Percentiles rank a stretch among this genome's conserved stretches.
Conservation (phyloP, 2,888 invertebrate genomes). For the Tribolium freemani region DNA sequence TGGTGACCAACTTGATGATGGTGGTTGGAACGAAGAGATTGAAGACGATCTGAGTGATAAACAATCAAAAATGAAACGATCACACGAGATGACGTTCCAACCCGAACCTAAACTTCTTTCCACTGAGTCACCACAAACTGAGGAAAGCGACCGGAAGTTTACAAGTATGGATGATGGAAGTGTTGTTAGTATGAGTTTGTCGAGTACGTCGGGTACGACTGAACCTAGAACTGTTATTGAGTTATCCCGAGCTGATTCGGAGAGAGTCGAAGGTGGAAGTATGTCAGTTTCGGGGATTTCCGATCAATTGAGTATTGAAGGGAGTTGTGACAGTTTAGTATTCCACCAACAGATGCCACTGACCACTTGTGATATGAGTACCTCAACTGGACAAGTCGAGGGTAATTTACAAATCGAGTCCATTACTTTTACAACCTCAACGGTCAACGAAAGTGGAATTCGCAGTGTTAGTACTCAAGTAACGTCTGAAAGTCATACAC, state of each 20-base stretch:
- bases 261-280: conserved; percentile 64
- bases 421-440: conserved; percentile 70
- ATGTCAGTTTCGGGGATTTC: conserved; percentile 68
- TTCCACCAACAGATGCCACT: conserved; percentile 52
- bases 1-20: conserved; percentile 70
- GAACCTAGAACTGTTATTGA: conserved; percentile 68
- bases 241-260: conserved; percentile 67
- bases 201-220: conserved; percentile 71
- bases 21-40: conserved; percentile 67
- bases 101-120: conserved; percentile 71
- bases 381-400: conserved; percentile 61
- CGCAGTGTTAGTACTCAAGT: conserved; percentile 72
- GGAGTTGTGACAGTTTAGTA: conserved; percentile 61
- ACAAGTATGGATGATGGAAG: conserved; percentile 75
- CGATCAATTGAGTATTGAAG: conserved; percentile 67
- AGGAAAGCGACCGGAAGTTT: conserved; percentile 70
- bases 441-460: conserved; percentile 68
- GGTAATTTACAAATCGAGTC: conserved; percentile 64
- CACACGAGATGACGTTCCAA: conserved; percentile 91
- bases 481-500: conserved; percentile 67
- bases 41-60: conserved; percentile 70
- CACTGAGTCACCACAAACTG: conserved; percentile 68
- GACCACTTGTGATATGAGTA: conserved; percentile 63
- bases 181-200: conserved; percentile 72
- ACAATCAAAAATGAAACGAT: conserved; percentile 86